Evolutionary conservation across 1,140 invertebrate species (phyloP).

Genomic region (Drosophila ironensis): DNA sequence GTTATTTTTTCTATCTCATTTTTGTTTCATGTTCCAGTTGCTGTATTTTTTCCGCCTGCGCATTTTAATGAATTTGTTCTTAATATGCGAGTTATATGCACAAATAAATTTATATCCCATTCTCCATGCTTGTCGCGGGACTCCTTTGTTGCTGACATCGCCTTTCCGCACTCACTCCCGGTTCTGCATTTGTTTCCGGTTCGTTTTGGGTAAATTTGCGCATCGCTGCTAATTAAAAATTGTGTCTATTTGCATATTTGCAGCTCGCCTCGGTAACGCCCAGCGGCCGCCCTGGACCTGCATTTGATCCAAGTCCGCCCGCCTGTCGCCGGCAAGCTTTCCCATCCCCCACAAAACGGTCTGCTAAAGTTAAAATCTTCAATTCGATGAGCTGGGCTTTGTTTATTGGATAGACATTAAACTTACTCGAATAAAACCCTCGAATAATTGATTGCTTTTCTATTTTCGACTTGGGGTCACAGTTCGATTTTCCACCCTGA

Average conservation of each 20-base stretch:
- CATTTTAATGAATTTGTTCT: constrained; percentile 78
- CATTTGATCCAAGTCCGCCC: constrained; percentile 57
- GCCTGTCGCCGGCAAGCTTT: constrained; percentile 50
- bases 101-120: constrained; percentile 24
- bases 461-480: neutral
- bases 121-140: constrained; percentile 43
- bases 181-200: constrained; percentile 20
- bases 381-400: constrained; percentile 46
- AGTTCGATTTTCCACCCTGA: neutral
- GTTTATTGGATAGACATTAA: neutral
- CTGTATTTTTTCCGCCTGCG: constrained; percentile 59
- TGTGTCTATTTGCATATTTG: constrained; percentile 80
- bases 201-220: constrained; percentile 65
- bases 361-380: neutral
- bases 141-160: constrained; percentile 77
- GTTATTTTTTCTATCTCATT: constrained; percentile 4
- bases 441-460: neutral
- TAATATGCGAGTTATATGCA: constrained; percentile 61
- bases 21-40: constrained; percentile 16
- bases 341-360: neutral
- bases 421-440: neutral
- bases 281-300: constrained; percentile 41
- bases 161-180: constrained; percentile 1
- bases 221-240: constrained; percentile 77
- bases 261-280: constrained; percentile 25